Conservation (phyloP, 2,113 vertebrate genomes). For the Notarius lentiginosus region DNA sequence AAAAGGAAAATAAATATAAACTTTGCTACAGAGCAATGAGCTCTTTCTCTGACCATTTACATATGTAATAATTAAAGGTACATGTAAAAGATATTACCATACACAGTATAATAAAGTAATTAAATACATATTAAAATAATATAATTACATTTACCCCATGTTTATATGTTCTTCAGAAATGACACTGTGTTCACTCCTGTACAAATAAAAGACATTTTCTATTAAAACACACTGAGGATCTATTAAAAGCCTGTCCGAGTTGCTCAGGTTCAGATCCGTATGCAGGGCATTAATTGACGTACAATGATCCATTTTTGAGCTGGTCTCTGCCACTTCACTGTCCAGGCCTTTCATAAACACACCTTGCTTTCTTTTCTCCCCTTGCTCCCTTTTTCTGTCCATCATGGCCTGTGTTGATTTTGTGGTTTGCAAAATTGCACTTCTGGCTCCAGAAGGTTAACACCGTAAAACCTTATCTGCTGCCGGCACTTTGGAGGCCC, state of each 20-base stretch:
- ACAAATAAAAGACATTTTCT: conserved; percentile 17
- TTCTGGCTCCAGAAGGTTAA: conserved; percentile 75
- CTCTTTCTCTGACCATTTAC: not conserved
- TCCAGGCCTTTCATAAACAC: conserved; percentile 44
- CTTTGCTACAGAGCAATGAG: too few species aligned
- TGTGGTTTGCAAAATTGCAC: conserved; percentile 86
- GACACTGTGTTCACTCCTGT: not conserved
- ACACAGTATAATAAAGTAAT: not conserved
- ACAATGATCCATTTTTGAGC: conserved; percentile 34
- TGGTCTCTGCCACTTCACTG: conserved; percentile 21
- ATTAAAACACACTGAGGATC: not conserved
- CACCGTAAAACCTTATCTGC: conserved; percentile 87
- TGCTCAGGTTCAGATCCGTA: not conserved
- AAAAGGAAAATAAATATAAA: not conserved
- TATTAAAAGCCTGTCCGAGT: not conserved
- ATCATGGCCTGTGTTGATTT: conserved; percentile 84
- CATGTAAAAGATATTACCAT: not conserved
- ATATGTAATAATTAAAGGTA: not conserved
- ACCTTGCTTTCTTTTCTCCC: conserved; percentile 42
- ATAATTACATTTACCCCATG: not conserved
- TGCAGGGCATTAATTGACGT: conserved; percentile 8
- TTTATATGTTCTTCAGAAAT: not conserved
- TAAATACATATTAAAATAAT: not conserved
- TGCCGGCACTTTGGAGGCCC: conserved; percentile 78
- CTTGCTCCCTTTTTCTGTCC: conserved; percentile 48